These are phyloP conservation scores for Dicycla oo DNA, from an alignment of 2,888 invertebrate genomes.

Conservation along the genomic window DNA sequence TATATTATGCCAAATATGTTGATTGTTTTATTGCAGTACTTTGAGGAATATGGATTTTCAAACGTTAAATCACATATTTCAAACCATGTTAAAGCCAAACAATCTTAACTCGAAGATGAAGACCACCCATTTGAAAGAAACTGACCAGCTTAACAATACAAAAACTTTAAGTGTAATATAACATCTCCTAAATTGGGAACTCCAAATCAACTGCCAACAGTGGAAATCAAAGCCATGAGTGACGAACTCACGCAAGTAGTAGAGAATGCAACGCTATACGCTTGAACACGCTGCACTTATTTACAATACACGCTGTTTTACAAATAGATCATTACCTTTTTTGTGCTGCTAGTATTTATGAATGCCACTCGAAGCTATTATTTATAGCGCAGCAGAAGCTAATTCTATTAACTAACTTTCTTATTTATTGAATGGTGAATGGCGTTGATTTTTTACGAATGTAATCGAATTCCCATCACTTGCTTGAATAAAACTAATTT, in stretches of 20 bases:
- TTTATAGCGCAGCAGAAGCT: constrained; percentile 24
- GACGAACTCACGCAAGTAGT: constrained; percentile 28
- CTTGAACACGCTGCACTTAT: constrained; percentile 44
- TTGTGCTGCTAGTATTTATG: constrained; percentile 3
- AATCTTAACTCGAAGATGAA: neutral
- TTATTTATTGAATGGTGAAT: constrained; percentile 25
- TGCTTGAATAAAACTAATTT: constrained; percentile 14
- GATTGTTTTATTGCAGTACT: neutral
- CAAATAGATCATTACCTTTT: constrained; percentile 45
- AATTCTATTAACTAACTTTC: constrained; percentile 29
- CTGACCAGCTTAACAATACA: neutral
- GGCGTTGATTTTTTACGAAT: neutral
- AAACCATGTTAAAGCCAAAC: neutral
- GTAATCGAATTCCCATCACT: neutral
- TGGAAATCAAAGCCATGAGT: constrained; percentile 25
- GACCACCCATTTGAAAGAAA: neutral
- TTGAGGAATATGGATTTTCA: neutral
- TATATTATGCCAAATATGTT: neutral
- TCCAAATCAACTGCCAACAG: neutral
- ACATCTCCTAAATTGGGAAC: neutral
- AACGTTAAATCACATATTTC: neutral
- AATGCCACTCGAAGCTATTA: constrained; percentile 34
- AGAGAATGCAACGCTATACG: constrained; percentile 29
- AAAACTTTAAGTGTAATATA: neutral
- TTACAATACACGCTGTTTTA: constrained; percentile 44